Conservation (phyloP, 2,888 invertebrate genomes). For the Chirona hameri region DNA sequence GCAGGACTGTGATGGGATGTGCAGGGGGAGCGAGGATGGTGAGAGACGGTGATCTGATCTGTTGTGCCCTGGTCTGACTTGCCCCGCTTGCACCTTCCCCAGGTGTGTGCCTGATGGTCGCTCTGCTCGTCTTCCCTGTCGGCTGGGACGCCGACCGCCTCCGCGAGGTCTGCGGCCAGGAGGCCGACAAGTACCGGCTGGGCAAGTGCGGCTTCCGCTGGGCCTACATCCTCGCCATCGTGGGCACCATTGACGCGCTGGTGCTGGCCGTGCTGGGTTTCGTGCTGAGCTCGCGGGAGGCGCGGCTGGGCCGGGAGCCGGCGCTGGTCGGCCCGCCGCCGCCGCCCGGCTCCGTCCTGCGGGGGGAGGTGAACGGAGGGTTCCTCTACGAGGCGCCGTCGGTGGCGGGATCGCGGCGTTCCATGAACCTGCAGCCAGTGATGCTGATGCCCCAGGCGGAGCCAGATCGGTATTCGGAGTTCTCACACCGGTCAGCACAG, state of each 20-base stretch:
- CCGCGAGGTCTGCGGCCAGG: conserved; percentile 77
- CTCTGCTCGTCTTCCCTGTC: conserved; percentile 82
- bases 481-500: conserved; percentile 65
- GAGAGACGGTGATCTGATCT: no score
- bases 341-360: neutral
- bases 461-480: conserved; percentile 73
- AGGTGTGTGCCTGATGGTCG: conserved; percentile 83
- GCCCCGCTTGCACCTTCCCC: conserved; percentile 42
- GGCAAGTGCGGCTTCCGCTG: conserved; percentile 86
- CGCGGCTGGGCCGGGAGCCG: conserved; percentile 67
- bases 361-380: conserved; percentile 22
- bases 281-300: conserved; percentile 84
- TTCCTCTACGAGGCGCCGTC: conserved; percentile 67
- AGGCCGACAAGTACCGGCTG: conserved; percentile 65
- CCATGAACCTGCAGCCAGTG: conserved; percentile 80
- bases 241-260: conserved; percentile 75
- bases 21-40: no score
- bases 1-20: no score
- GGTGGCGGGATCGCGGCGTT: conserved; percentile 78
- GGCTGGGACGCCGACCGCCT: conserved; percentile 85
- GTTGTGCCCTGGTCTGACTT: neutral
- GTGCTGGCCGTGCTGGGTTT: conserved; percentile 87
- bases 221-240: conserved; percentile 89
- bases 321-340: conserved; percentile 32
- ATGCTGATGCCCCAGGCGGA: conserved; percentile 68